These are phyloP conservation scores for Tupaia chinensis DNA, from an alignment of 2,113 vertebrate genomes.

Conservation along the genomic window DNA sequence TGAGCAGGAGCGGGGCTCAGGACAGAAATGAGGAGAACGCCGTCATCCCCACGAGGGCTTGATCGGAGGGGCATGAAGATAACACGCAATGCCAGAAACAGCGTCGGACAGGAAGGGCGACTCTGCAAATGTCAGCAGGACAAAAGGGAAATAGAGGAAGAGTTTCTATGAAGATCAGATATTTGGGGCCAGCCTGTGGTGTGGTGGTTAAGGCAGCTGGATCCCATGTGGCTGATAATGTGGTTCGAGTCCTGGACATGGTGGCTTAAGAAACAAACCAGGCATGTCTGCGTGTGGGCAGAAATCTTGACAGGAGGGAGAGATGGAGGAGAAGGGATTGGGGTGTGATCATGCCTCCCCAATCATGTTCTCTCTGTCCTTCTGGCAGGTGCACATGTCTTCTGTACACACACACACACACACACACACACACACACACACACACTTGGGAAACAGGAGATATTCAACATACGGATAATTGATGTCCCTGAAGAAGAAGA, in stretches of 20 bases:
- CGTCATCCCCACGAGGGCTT: accelerated
- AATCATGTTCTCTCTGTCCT: no score
- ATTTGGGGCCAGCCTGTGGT: background rate
- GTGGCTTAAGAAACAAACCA: no score
- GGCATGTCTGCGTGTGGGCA: no score
- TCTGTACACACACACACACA: no score
- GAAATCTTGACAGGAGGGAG: no score
- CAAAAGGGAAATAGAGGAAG: background rate
- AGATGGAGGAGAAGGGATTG: no score
- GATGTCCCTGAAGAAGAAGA: background rate
- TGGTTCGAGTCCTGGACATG: no score
- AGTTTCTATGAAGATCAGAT: background rate
- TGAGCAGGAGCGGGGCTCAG: accelerated
- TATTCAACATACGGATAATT: background rate
- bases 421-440: no score
- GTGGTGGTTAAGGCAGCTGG: no score
- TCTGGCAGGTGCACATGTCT: no score
- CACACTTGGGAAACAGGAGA: background rate
- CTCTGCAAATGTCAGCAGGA: background rate
- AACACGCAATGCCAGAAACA: background rate
- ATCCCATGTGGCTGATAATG: no score
- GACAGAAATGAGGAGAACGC: background rate
- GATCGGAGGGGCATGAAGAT: background rate
- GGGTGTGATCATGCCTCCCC: no score
- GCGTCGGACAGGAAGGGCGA: background rate